These are phyloP conservation scores for Trididemnum clinides DNA, from an alignment of 23 tunicate species.

Conservation along the genomic window DNA sequence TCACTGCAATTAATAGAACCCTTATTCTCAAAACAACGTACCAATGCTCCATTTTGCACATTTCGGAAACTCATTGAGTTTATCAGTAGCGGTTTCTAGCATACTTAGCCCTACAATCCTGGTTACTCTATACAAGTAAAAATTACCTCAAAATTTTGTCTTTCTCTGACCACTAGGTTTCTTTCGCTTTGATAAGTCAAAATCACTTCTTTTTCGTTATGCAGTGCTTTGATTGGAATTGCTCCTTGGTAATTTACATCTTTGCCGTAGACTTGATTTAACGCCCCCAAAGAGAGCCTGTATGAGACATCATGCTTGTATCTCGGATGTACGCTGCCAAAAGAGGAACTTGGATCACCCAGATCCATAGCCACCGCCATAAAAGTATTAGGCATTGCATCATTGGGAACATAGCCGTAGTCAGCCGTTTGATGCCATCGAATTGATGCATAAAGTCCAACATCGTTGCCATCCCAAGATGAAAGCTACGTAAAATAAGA, in stretches of 20 bases:
- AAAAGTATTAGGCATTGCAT: constrained; percentile 64
- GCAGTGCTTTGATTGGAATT: constrained; percentile 12
- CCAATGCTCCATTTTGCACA: too few relatives aligned
- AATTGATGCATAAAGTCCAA: constrained; percentile 22
- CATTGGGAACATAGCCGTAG: constrained; percentile 76
- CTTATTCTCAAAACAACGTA: too few relatives aligned
- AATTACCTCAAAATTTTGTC: constrained; percentile 65
- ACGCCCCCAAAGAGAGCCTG: constrained; percentile 52
- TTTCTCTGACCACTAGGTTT: constrained; percentile 36
- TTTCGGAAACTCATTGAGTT: too few relatives aligned
- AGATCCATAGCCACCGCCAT: constrained; percentile 91
- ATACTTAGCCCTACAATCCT: too few relatives aligned
- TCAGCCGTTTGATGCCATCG: constrained; percentile 94
- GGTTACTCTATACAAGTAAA: too few relatives aligned
- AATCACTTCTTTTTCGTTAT: constrained; percentile 8
- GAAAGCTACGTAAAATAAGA: constrained; percentile 17
- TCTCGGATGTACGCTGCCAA: constrained; percentile 68
- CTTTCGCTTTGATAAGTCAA: constrained; percentile 44
- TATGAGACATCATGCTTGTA: constrained; percentile 77
- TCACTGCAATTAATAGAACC: too few relatives aligned
- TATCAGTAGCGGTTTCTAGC: too few relatives aligned
- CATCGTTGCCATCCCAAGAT: background rate
- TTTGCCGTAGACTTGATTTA: constrained; percentile 36
- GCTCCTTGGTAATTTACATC: constrained; percentile 57
- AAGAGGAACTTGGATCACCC: constrained; percentile 69